Percentiles rank a stretch among this genome's conserved stretches.
Evolutionary conservation across 2,797 vertebrate species (phyloP).

Genomic region (Nothura maculosa): DNA sequence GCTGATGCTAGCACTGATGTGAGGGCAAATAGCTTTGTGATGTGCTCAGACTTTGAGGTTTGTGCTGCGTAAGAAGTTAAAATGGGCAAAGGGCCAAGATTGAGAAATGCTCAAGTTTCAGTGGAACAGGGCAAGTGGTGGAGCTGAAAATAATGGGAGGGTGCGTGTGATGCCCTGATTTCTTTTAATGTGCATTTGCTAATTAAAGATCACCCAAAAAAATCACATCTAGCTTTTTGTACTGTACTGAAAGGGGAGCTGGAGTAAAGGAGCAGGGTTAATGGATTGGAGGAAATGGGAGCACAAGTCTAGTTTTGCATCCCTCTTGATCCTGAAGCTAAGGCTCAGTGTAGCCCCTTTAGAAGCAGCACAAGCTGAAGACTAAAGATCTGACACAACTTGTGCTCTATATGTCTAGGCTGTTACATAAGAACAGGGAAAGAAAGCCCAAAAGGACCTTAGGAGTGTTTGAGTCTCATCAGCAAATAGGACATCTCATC

Average conservation of each 20-base stretch:
- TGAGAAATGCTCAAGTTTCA: not conserved
- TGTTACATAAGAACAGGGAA: not conserved
- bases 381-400: not conserved
- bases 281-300: not conserved
- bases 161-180: not conserved
- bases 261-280: not conserved
- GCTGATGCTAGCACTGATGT: not conserved
- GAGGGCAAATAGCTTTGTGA: not conserved
- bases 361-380: not conserved
- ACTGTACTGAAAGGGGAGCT: not conserved
- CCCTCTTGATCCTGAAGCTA: not conserved
- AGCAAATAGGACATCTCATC: not conserved
- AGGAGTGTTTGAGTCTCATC: not conserved
- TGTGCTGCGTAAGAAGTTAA: not conserved
- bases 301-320: not conserved
- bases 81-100: not conserved
- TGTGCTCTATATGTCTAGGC: not conserved
- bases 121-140: not conserved
- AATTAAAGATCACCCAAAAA: not conserved
- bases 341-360: not conserved
- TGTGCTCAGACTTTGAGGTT: not conserved
- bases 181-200: accelerated
- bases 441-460: accelerated
- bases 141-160: not conserved
- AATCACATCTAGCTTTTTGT: not conserved